These are phyloP conservation scores for Chalcosyrphus nemorum DNA, from an alignment of 2,888 invertebrate species.

Conservation along the genomic window DNA sequence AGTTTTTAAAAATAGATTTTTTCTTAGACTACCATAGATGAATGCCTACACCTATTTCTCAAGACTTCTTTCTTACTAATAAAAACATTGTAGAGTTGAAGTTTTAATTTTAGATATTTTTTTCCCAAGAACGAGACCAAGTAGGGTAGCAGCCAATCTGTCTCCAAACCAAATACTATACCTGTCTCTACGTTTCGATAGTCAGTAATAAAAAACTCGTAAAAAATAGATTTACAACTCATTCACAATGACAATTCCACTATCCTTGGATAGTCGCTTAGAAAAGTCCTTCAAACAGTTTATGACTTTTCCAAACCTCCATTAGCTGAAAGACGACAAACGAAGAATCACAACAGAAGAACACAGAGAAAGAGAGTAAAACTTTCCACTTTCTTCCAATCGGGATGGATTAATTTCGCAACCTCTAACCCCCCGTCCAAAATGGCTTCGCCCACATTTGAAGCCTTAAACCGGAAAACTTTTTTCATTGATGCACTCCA, in stretches of 20 bases:
- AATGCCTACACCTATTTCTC: too few species aligned
- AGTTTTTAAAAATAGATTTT: too few species aligned
- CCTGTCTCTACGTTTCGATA: background rate
- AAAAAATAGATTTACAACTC: slow-evolving; percentile 7
- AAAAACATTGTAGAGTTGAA: too few species aligned
- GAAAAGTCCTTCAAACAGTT: background rate
- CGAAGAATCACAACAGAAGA: background rate
- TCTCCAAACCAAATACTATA: background rate
- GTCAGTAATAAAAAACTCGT: background rate
- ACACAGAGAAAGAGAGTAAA: background rate
- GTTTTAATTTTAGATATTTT: too few species aligned
- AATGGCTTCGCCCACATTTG: background rate
- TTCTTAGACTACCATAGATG: too few species aligned
- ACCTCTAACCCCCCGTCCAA: background rate
- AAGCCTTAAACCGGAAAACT: slow-evolving; percentile 10
- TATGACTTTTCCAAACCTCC: background rate
- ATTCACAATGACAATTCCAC: background rate
- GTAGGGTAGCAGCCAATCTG: background rate
- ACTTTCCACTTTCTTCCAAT: background rate
- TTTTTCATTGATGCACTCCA: slow-evolving; percentile 5
- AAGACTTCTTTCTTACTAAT: too few species aligned
- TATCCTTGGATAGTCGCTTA: background rate
- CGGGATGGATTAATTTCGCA: background rate
- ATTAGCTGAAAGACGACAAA: background rate
- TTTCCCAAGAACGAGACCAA: too few species aligned